These are phyloP conservation scores for Saccostrea glomerata DNA, from an alignment of 1,140 invertebrate species.

Conservation along the genomic window DNA sequence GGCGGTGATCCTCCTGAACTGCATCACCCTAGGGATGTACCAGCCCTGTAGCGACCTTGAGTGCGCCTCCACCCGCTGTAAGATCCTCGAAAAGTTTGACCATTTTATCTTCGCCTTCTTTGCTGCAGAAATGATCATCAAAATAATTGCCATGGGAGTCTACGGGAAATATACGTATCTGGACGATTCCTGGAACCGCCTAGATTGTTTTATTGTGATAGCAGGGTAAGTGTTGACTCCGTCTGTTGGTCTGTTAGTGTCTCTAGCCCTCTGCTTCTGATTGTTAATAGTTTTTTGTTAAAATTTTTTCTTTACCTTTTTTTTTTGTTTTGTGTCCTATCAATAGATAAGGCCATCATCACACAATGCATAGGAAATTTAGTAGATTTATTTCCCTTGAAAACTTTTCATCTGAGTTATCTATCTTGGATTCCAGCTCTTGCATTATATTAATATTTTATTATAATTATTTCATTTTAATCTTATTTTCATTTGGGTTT, in stretches of 20 bases:
- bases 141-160: conserved; percentile 99
- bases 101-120: conserved; percentile 99
- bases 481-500: no score
- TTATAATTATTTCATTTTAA: no score
- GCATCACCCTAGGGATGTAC: conserved; percentile 99
- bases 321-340: neutral
- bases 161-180: conserved; percentile 96
- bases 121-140: conserved; percentile 91
- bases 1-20: conserved; percentile 98
- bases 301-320: neutral
- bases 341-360: neutral
- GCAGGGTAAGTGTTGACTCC: conserved; percentile 87
- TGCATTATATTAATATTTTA: no score
- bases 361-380: neutral
- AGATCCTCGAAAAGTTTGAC: conserved; percentile 97
- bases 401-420: neutral
- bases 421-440: no score
- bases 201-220: conserved; percentile 98
- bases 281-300: neutral
- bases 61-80: conserved; percentile 94
- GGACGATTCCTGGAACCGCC: conserved; percentile 97
- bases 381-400: neutral
- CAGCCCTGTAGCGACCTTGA: conserved; percentile 93
- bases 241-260: conserved; percentile 2
- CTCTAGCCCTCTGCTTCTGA: conserved; percentile 28